Evolutionary conservation across 2,113 vertebrate species (phyloP), one percentile per base, ranked within the genome.

Genomic region (Notiomystis cincta): DNA sequence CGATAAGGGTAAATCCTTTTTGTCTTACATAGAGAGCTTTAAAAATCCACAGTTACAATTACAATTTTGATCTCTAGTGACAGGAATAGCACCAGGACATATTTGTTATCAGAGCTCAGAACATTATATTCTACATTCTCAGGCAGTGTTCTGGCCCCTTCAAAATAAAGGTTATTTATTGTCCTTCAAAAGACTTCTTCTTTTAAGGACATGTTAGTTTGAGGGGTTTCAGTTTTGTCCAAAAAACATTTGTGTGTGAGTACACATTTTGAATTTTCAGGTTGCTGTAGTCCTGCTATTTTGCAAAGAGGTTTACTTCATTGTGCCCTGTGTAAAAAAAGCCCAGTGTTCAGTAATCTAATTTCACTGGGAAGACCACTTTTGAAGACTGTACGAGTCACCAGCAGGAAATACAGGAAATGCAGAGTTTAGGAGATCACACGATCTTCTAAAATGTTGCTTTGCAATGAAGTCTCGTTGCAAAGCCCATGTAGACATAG

Each of bases 81-180:
- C 95, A 94, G 89, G 84, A 97, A 96, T 97, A 97, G 94, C 89
- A 94, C 72, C 47, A 75, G 96, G 81, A 90, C 95, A 69, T 96
- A 92, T 64, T 82, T 93, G 95, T 94, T 96, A 94, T 94, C 90
- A 96, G 89, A 91, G 89, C 79, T 92, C 82, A 96, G 96, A 97
- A 95, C 96, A 96, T 97, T 96, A 90, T 86, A 96, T 97, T 96
- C 97, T 91, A 53, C 57, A 21, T 20, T 31, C 67, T 87, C 24
- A 19, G 62, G 83, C 51, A 85, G 66, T 2, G 18, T 90, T 90
- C 82, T 95, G 38, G 35, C 53, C 48, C 30, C 40, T 86, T 92
- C 69, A 82, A 79, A 96, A 95, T 80, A 94, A 93, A 90, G 18
- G 28, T 95, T 95, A 91, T 96, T 97, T 97, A 83, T 95, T 92